Base-by-base conservation (phyloP, 2,113 vertebrate species). In the Poeciliopsis retropinna region DNA sequence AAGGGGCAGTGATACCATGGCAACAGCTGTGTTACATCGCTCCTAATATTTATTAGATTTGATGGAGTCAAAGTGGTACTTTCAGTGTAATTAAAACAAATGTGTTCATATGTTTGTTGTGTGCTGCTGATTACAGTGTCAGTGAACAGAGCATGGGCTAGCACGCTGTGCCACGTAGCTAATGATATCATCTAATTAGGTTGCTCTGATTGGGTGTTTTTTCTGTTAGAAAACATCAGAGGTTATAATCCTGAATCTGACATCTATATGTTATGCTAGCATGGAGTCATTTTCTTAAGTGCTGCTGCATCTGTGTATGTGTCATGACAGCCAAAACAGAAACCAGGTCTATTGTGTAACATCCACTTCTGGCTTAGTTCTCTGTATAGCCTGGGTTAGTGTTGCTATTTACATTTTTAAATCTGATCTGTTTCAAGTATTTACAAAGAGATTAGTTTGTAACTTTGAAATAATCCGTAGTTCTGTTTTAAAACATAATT, bases 101-200 rank as follows among this genome's bases (percentile, higher is more conserved):
- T 92, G 87, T 92, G 92, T 95, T 93, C 93, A 88, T 92, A 90
- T 94, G 92, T 94, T 89, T 91, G 88, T 92, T 89, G 89, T 85
- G 80, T 68, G 67, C 87, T 80, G 77, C 85, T 94, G 90, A 94
- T 93, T 92, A 88, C 84, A 77, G 88, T 91, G 87, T 93, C 90
- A 5, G 84, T 78, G 79, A 90, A 91, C 84, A 78, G 72, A 32
- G 68, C 79, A 27, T 41, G 79, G 81, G 76, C 79, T 81, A 67
- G 86, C 34, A 25, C 60, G 54, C 51, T 68, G 87, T 84, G 88
- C 82, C 78, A 76, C 64, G 79, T 82, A 77, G 86, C 79, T 84
- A 67, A 34, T 82, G 34, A n/a, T n/a, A 57, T 22, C 5, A 54
- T 10, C n/a, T 11, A 79, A 77, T 70, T 74, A 72, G 84, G 71